A percentile compares a stretch with the other conserved stretches of the same genome.
Evolutionary conservation across 1,140 invertebrate genomes (phyloP).

Genomic region (Heliconius himera): DNA sequence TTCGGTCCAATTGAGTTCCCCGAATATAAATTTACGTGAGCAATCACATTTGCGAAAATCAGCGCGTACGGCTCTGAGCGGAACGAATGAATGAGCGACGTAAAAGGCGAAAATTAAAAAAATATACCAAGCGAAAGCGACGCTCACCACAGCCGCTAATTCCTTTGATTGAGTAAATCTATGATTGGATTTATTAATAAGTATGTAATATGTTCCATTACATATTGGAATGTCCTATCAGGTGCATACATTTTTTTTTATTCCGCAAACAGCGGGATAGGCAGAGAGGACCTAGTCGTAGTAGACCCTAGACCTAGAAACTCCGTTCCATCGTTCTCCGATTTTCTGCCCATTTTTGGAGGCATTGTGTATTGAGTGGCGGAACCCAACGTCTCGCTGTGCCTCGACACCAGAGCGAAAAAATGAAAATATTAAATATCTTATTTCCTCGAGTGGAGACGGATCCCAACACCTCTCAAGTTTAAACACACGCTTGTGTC

Average conservation of each 20-base stretch:
- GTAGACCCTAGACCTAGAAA: too few relatives aligned
- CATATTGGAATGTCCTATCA: not conserved
- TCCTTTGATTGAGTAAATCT: conserved; percentile 14
- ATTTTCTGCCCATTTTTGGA: too few relatives aligned
- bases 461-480: too few relatives aligned
- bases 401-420: too few relatives aligned
- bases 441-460: too few relatives aligned
- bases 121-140: conserved; percentile 15
- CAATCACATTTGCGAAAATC: conserved; percentile 45
- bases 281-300: too few relatives aligned
- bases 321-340: too few relatives aligned
- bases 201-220: not conserved
- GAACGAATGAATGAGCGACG: conserved; percentile 21
- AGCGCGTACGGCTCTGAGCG: conserved; percentile 32
- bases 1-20: conserved; percentile 59
- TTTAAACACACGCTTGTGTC: not conserved
- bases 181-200: conserved; percentile 8
- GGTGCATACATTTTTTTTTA: not conserved
- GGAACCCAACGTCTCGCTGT: too few relatives aligned
- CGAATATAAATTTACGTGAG: conserved; percentile 53
- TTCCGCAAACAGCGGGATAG: too few relatives aligned
- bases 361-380: too few relatives aligned
- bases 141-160: not conserved
- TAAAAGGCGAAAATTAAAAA: conserved; percentile 25
- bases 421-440: too few relatives aligned